Evolutionary conservation across 2,797 vertebrate genomes (phyloP), one percentile per base, ranked within the genome.

Genomic region (Hippocampus kuda): DNA sequence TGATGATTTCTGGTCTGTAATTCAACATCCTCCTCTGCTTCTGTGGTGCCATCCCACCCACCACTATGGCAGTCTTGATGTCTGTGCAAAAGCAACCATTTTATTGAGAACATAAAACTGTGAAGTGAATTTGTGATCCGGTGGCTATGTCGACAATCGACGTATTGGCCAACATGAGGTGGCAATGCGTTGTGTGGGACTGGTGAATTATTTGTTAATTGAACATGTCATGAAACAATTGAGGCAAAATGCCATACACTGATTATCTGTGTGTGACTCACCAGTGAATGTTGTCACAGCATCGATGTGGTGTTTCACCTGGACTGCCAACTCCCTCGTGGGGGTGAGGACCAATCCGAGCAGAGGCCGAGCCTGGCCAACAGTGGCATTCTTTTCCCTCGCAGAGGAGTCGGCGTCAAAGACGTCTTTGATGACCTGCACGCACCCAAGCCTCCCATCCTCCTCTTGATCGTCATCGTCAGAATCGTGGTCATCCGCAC

Each of bases 291-390:
- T 92, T 22, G 94, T 89, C 4, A 93, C 89, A 16, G 96, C 95
- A 71, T 99, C 97, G n/a, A 99, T 92, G 74, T 99, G 96, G 76
- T 99, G 94, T 68, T 95, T 99, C 72, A 99, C 95, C 88, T 98
- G 97, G 49, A 99, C 90, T 5, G 97, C 97, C 70, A 99, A 90
- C 87, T 99, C 97, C 81, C 96, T 93, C 51, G 97, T 99, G 49
- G 97, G 97, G 30, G 94, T 93, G 73, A 99, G 92, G 66, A 99
- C 91, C 69, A 99, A 89, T 0, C 95, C 97, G 5, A 98, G 91
- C 69, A 98, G 89, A 68, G 95, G 95, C 3, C 68, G 88, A 70
- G 71, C 85, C 48, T 69, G 77, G 49, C 51, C 42, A 3, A n/a
- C 53, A 3, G 57, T 2, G 12, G 64, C 1, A 12, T 74, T 68